phyloP scores from a whole-genome alignment of 2,113 vertebrate species.

The Vidua macroura region DNA sequence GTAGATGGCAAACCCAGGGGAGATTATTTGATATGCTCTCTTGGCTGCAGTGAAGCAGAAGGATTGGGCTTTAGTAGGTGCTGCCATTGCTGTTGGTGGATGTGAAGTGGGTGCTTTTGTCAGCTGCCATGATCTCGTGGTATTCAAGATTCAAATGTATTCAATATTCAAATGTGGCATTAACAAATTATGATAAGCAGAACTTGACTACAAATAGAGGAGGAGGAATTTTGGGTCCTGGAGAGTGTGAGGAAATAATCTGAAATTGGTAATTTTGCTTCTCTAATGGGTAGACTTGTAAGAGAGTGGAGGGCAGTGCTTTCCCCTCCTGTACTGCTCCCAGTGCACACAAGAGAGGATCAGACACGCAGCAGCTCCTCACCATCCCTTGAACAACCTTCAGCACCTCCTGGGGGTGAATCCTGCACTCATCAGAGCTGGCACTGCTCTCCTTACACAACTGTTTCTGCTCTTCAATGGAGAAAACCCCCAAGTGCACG shows the following conservation, averaged over 20 bases:
- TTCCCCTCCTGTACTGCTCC: not conserved
- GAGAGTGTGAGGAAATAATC: not conserved
- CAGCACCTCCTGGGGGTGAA: not conserved
- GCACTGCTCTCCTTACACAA: not conserved
- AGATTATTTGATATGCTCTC: not conserved
- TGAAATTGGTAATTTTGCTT: not conserved
- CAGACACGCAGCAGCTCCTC: not conserved
- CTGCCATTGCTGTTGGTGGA: not conserved
- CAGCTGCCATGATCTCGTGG: not conserved
- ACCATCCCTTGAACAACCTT: not conserved
- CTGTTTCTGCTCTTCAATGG: not conserved
- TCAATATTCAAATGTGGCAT: not conserved
- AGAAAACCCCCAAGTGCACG: not conserved
- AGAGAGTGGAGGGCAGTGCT: not conserved
- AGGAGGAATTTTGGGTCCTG: not conserved
- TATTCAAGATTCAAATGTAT: not conserved
- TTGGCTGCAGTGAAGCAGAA: not conserved
- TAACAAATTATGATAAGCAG: not conserved
- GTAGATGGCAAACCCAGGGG: not conserved
- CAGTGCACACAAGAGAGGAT: accelerated
- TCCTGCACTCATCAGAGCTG: not conserved
- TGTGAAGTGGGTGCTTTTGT: not conserved
- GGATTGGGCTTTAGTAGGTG: not conserved
- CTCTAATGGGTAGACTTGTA: not conserved
- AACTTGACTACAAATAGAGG: not conserved